Conservation (phyloP, 2,797 vertebrate species). For the Sylvilagus floridanus region DNA sequence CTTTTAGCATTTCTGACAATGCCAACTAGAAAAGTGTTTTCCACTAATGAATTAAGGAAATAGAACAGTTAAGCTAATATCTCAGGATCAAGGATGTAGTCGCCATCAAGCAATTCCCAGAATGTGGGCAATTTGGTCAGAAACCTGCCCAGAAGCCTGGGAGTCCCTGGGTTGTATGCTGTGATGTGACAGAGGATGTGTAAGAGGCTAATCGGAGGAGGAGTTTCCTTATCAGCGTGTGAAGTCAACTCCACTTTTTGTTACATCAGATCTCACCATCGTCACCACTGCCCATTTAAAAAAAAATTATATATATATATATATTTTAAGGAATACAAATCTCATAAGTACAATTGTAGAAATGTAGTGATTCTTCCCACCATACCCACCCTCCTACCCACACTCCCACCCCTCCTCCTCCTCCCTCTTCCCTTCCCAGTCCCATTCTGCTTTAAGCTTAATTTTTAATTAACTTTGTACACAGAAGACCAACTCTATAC, state of each 20-base stretch:
- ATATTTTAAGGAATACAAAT: too few relatives aligned
- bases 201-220: neutral
- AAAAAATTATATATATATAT: too few relatives aligned
- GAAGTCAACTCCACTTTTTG: too few relatives aligned
- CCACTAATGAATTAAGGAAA: neutral
- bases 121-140: neutral
- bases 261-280: rapidly evolving
- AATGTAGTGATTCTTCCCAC: too few relatives aligned
- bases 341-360: too few relatives aligned
- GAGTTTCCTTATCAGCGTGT: neutral
- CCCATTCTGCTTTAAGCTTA: too few relatives aligned
- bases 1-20: neutral
- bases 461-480: too few relatives aligned
- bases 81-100: neutral
- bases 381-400: too few relatives aligned
- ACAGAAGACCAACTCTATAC: too few relatives aligned
- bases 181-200: neutral
- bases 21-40: neutral
- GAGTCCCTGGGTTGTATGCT: neutral
- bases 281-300: neutral
- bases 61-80: neutral
- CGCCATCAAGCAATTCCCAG: neutral
- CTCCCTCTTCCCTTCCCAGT: too few relatives aligned
- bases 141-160: neutral
- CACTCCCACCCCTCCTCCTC: too few relatives aligned